Base-by-base conservation (phyloP, 2,888 invertebrate genomes). In the Parascotia fuliginaria region DNA sequence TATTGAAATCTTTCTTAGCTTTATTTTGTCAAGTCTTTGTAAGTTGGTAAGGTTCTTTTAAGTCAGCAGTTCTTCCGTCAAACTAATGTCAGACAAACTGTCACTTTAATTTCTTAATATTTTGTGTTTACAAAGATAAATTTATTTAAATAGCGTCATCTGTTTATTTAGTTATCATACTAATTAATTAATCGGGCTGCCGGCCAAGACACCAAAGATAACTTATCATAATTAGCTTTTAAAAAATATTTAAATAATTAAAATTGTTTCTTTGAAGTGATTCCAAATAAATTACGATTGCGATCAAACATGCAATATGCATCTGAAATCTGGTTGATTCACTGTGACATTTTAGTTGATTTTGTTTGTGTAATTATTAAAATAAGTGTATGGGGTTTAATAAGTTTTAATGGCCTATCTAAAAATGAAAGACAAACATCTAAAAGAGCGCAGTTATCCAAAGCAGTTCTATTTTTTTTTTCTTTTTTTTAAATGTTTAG, bases 101-200 rank as follows among this genome's bases (percentile, higher is more conserved):
- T n/a, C n/a, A n/a, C n/a, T n/a, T n/a, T n/a, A n/a, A n/a, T n/a
- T n/a, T n/a, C n/a, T 19, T 19, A 19, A 5, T 2, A 19, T 3
- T 3, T 19, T 19, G 19, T 19, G 19, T 2, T 19, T 3, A 19
- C 19, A 19, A 5, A 24, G 24, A 1, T 6, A 3, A 1, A 24
- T 24, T 6, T 6, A 24, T 13, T 44, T 39, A n/a, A 22, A 16
- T 33, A 39, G 14, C 14, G 41, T 36, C n/a, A 11, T 3, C 31
- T 34, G 27, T 50, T 42, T 29, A 43, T 47, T 47, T 42, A 31
- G 28, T 53, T 56, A 52, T 61, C 52, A 24, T 7, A 54, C 40
- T 55, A 69, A 66, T 69, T 69, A 61, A 66, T 69, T 59, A 56
- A 55, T 56, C 42, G 6, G 14, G 47, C 54, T 59, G 51, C 57